Base-by-base conservation (phyloP, 2,797 vertebrate species). In the Gobio occitaniae region DNA sequence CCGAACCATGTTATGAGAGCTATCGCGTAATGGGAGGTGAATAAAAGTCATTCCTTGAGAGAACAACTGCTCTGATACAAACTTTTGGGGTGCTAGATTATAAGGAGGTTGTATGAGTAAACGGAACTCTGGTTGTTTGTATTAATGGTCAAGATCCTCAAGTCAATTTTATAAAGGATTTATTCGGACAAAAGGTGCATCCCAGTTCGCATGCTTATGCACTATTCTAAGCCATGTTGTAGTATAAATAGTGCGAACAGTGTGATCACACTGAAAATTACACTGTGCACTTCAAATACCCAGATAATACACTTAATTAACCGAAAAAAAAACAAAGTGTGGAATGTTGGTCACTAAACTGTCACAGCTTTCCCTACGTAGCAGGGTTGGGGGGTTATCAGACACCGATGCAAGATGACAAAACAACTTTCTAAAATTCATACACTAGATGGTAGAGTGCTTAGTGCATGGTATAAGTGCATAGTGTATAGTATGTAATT, bases 31-130 rank as follows among this genome's bases (percentile, higher is more conserved):
- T 68, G 8, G 41, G 15, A 86, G 41, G 50, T 77, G 29, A 52
- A 82, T 70, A 82, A 76, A 81, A 61, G 29, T 9, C 50, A 68
- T 25, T 56, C 8, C 21, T 52, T 68, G 69, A 52, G 32, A n/a
- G 36, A 69, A 59, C 21, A 63, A 29, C 4, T 54, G 70, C 59
- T 44, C 78, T 44, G 4, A 44, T 32, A 75, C 48, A 17, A 63
- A n/a, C 16, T 47, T 59, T 47, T 72, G 41, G 11, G 68, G 56
- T 13, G 41, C 41, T 65, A 70, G 68, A 70, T 21, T 44, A 68
- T 12, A 63, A 54, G 13, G 16, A 59, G 21, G 3, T n/a, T 59
- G 15, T 17, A 17, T 1, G 6, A 66, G 32, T 36, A 36, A 36
- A 1, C 1, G 6, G 29, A 61, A 61, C 25, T 29, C 12, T 6